Conservation (phyloP, 2,888 invertebrate species). For the Pyrgus malvae region DNA sequence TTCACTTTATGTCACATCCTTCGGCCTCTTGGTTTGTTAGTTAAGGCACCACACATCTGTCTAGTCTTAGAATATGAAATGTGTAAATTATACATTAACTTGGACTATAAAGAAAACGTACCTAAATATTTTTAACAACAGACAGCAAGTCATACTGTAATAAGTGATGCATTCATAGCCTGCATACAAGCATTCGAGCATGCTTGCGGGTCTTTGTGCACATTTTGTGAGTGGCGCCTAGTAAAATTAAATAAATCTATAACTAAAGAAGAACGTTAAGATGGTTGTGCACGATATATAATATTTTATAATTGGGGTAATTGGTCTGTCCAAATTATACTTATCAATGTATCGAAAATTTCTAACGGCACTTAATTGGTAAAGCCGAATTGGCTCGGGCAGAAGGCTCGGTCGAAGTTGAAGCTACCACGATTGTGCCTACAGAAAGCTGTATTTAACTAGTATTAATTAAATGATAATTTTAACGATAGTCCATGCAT, state of each 20-base stretch:
- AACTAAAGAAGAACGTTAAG: slow-evolving; percentile 46
- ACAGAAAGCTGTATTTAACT: slow-evolving; percentile 30
- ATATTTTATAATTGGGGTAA: slow-evolving; percentile 59
- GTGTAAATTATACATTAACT: too few species aligned
- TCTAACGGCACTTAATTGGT: slow-evolving; percentile 15
- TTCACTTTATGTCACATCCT: not conserved
- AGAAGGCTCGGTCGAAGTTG: slow-evolving; percentile 24
- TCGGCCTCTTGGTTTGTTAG: too few species aligned
- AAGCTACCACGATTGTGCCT: slow-evolving; percentile 26
- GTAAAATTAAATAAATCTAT: slow-evolving; percentile 24
- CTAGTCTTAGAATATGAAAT: too few species aligned
- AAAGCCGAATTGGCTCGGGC: slow-evolving; percentile 24
- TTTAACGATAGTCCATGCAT: slow-evolving; percentile 66
- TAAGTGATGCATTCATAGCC: too few species aligned
- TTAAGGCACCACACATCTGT: too few species aligned
- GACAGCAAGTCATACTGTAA: too few species aligned
- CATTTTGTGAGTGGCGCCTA: too few species aligned
- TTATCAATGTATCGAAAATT: slow-evolving; percentile 31
- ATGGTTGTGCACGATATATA: slow-evolving; percentile 80
- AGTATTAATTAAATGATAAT: slow-evolving; percentile 47
- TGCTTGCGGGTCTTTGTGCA: too few species aligned
- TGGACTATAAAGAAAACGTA: too few species aligned
- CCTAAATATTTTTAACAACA: too few species aligned
- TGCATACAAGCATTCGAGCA: too few species aligned
- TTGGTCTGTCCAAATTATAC: slow-evolving; percentile 68